Conservation (phyloP, 2,888 invertebrate species). For the Aphidius colemani region DNA sequence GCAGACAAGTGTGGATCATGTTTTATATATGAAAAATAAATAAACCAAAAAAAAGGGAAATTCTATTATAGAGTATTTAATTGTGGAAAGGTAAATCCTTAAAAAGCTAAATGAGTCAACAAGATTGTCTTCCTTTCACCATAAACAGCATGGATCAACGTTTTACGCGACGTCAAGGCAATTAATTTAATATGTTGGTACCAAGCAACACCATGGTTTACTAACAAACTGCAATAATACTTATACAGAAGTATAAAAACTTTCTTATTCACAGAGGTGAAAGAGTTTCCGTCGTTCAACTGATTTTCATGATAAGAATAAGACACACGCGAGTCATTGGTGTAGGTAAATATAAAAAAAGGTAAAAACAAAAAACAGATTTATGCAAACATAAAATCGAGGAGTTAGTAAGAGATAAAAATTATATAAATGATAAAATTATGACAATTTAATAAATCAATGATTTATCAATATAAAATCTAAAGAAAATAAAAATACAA, state of each 20-base stretch:
- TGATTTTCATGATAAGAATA: slow-evolving; percentile 18
- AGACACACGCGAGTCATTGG: slow-evolving; percentile 12
- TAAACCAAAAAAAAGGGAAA: not conserved
- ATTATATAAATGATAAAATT: no score
- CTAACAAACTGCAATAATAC: not conserved
- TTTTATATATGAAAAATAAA: no score
- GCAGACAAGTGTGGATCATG: no score
- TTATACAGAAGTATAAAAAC: slow-evolving; percentile 22
- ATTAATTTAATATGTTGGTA: slow-evolving; percentile 40
- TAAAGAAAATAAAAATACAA: slow-evolving; percentile 4
- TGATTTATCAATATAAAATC: not conserved
- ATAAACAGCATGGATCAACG: slow-evolving; percentile 25
- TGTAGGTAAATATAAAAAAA: not conserved
- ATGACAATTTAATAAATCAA: not conserved
- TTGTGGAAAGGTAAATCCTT: slow-evolving; percentile 25
- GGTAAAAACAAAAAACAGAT: no score
- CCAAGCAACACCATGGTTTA: no score
- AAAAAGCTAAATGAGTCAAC: slow-evolving; percentile 18
- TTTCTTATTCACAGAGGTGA: slow-evolving; percentile 35
- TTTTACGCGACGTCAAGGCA: slow-evolving; percentile 32
- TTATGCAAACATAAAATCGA: no score
- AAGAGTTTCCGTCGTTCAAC: slow-evolving; percentile 20
- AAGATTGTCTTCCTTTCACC: slow-evolving; percentile 32
- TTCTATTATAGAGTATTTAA: slow-evolving; percentile 21
- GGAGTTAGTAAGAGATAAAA: no score